Percentiles rank a stretch among this genome's conserved stretches.
Conservation (phyloP, 2,888 invertebrate genomes). For the Phytoseiulus persimilis region DNA sequence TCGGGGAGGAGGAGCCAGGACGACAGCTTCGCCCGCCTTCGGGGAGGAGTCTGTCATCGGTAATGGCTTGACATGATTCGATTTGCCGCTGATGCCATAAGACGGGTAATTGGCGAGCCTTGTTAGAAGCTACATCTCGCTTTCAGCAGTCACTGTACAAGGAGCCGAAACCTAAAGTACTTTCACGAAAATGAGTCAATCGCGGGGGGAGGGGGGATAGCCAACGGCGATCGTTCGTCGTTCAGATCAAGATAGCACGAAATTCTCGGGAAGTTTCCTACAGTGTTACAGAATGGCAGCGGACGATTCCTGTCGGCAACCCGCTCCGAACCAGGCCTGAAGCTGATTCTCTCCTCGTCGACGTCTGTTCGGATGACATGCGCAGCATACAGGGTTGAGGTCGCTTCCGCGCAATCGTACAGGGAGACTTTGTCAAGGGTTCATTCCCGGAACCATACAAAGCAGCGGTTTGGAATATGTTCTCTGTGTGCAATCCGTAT, state of each 20-base stretch:
- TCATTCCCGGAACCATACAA: too few relatives aligned
- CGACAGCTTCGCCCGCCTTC: not conserved
- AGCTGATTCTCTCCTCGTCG: not conserved
- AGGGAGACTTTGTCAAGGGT: too few relatives aligned
- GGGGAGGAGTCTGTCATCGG: conserved; percentile 7
- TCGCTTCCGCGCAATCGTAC: too few relatives aligned
- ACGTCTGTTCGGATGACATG: too few relatives aligned
- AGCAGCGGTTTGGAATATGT: too few relatives aligned
- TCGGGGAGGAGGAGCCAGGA: not conserved
- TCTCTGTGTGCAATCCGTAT: too few relatives aligned
- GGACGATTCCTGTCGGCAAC: not conserved
- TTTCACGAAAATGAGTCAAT: not conserved
- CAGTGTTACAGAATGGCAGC: too few relatives aligned
- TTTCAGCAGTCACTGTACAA: not conserved
- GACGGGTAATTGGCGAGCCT: conserved; percentile 34
- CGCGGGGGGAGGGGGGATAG: not conserved
- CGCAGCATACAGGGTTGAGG: too few relatives aligned
- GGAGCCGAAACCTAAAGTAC: not conserved
- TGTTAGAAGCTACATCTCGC: not conserved
- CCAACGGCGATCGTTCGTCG: not conserved
- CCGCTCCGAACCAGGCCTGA: not conserved
- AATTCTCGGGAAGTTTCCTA: not conserved
- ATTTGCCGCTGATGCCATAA: conserved; percentile 36
- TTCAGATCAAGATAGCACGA: not conserved
- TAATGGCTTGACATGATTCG: conserved; percentile 36